Base-by-base conservation (phyloP, 2,113 vertebrate species). In the Paralichthys olivaceus region DNA sequence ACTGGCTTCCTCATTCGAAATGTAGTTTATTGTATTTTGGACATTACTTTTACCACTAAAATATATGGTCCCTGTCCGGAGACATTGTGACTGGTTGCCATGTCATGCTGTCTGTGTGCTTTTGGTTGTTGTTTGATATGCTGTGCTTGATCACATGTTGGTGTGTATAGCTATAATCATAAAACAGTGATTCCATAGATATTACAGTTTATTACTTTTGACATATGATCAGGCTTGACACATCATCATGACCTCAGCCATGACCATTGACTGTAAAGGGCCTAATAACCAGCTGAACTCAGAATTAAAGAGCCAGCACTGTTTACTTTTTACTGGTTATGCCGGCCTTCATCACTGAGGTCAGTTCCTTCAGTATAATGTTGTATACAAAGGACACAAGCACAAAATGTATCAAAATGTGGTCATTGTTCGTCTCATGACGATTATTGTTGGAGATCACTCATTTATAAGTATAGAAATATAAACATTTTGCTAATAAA, bases 121-220 rank as follows among this genome's bases (percentile, higher is more conserved):
- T 70, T 84, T 78, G n/a, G 15, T 77, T 23, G 4, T 59, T 29
- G 29, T 62, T 45, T 23, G 56, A 47, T 69, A 59, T 47, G 22
- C 7, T 61, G 45, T 47, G 17, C 17, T 19, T 47, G 17, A 17
- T 47, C 45, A 47, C 2, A 14, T 1, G 17, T 5, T 47, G 43
- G 43, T 47, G 13, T 47, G 43, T 47, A 15, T 15, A 47, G 17
- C 7, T 6, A 19, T 20, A 49, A 15, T 49, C 17, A 19, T 6
- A 49, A 49, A 17, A 19, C 45, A 49, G 45, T 19, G 45, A 49
- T 49, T 17, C 19, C 45, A 49, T 49, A 49, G 4, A 49, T 20
- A 19, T 49, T 17, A 49, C 45, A 49, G 45, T 49, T 49, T 6
- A 49, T 15, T 49, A 19, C 14, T 49, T 49, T 49, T 17, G 45